A percentile compares a stretch with the other conserved stretches of the same genome.
phyloP scores from a whole-genome alignment of 2,888 invertebrate genomes.

The Linyphia triangularis region DNA sequence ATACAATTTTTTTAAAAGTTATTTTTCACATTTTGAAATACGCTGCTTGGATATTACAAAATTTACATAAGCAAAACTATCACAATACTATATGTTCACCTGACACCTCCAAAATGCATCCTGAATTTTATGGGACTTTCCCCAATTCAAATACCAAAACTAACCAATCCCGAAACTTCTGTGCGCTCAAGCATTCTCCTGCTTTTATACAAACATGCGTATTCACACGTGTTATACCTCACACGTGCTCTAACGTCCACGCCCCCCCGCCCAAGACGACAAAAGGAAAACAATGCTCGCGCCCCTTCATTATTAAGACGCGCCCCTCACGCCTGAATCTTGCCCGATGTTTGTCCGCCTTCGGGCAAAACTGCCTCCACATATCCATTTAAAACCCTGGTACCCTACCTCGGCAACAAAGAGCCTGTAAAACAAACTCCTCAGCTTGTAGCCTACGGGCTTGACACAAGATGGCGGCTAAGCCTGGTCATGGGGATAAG shows the following conservation, averaged over 20 bases:
- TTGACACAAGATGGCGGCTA: not conserved
- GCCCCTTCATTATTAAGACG: slow-evolving; percentile 25
- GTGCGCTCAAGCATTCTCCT: too few species aligned
- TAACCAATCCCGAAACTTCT: not conserved
- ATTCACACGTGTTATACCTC: not conserved
- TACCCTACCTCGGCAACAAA: slow-evolving; percentile 39
- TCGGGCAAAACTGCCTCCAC: not conserved
- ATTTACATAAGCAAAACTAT: too few species aligned
- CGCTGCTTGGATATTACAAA: too few species aligned
- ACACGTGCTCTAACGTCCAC: not conserved
- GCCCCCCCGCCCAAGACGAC: not conserved
- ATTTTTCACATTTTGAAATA: too few species aligned
- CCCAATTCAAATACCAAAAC: too few species aligned
- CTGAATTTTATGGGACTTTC: too few species aligned
- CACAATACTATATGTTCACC: too few species aligned
- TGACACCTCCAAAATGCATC: too few species aligned
- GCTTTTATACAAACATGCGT: not conserved
- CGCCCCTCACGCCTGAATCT: slow-evolving; percentile 24
- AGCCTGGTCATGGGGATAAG: slow-evolving; percentile 20
- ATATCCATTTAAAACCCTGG: slow-evolving; percentile 26
- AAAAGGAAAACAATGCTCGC: slow-evolving; percentile 61
- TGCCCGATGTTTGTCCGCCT: slow-evolving; percentile 45
- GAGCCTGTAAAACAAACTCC: slow-evolving; percentile 71
- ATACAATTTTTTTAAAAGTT: too few species aligned
- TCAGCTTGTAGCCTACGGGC: slow-evolving; percentile 6